Base-by-base conservation (phyloP, 2,888 invertebrate species). In the Phymatocera aterrima region DNA sequence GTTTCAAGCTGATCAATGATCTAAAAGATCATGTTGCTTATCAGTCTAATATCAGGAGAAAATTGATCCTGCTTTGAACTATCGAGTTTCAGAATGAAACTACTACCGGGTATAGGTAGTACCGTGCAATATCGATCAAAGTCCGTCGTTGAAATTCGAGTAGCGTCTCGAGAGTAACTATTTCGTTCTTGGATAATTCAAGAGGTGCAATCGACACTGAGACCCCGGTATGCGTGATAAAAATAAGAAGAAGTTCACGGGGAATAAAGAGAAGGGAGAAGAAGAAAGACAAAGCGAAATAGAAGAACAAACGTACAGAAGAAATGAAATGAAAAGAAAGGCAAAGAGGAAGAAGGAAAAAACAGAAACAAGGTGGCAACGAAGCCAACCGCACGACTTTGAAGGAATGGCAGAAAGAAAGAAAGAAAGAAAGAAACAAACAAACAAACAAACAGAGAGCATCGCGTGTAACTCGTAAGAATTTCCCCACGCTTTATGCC, bases 321-420 rank as follows among this genome's bases (percentile, higher is more conserved):
- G 40, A 28, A 31, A 12, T 8, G 72, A 78, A 77, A 64, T 79
- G 77, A 78, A 70, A 54, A 34, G n/a, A 60, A 68, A 10, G 31
- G 8, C 1, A 18, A 40, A 57, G 51, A 60, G n/a, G 51, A 78
- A 54, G 24, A 40, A 70, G 10, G 48, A 64, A 51, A 57, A 48
- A 24, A 24, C 40, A 64, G 34, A 60, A 61, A 43, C 51, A 70
- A 57, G 64, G 64, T 37, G 75, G 57, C n/a, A 57, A 70, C 48
- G 70, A 70, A 70, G 70, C 70, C 48, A 48, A 70, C 70, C 70
- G 31, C 48, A 48, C 72, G 51, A 72, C 48, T 51, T 51, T 72
- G 48, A 48, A 64, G 75, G 79, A 80, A 78, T 77, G 78, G 48
- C 70, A 64, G 51, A 75, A 40, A 75, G 75, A 75, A 57, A 75